Evolutionary conservation across 2,888 invertebrate genomes (phyloP).

Genomic region (Polylopha cassiicola): DNA sequence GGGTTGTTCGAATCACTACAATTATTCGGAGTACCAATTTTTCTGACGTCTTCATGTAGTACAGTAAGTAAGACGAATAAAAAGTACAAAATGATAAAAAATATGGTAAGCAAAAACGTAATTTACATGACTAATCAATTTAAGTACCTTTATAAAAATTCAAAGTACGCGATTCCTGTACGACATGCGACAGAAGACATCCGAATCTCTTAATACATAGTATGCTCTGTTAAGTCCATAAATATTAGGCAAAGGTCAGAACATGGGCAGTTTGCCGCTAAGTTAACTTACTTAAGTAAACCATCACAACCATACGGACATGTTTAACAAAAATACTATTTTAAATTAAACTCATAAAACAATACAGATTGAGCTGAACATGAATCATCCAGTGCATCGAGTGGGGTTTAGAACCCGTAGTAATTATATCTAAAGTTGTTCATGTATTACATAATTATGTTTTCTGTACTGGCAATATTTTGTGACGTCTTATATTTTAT

Average conservation of each 20-base stretch:
- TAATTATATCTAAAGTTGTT: conserved; percentile 58
- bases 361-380: conserved; percentile 62
- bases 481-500: conserved; percentile 63
- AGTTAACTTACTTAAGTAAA: conserved; percentile 76
- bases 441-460: conserved; percentile 50
- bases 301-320: conserved; percentile 77
- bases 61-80: conserved; percentile 32
- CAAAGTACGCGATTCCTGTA: conserved; percentile 22
- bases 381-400: conserved; percentile 53
- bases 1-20: conserved; percentile 46
- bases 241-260: conserved; percentile 49
- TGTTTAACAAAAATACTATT: conserved; percentile 64
- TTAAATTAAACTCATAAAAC: conserved; percentile 56
- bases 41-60: conserved; percentile 31
- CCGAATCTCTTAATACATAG: conserved; percentile 17
- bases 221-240: conserved; percentile 22
- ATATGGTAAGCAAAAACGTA: conserved; percentile 17
- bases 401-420: conserved; percentile 61
- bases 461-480: conserved; percentile 70
- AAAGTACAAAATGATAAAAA: conserved; percentile 27
- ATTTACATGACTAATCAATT: conserved; percentile 31
- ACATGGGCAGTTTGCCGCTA: conserved; percentile 60
- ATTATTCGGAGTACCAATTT: conserved; percentile 45
- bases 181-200: conserved; percentile 35
- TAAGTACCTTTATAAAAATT: conserved; percentile 56